These are phyloP conservation scores for Micrasema longulum DNA, from an alignment of 1,140 invertebrate genomes.

Conservation along the genomic window DNA sequence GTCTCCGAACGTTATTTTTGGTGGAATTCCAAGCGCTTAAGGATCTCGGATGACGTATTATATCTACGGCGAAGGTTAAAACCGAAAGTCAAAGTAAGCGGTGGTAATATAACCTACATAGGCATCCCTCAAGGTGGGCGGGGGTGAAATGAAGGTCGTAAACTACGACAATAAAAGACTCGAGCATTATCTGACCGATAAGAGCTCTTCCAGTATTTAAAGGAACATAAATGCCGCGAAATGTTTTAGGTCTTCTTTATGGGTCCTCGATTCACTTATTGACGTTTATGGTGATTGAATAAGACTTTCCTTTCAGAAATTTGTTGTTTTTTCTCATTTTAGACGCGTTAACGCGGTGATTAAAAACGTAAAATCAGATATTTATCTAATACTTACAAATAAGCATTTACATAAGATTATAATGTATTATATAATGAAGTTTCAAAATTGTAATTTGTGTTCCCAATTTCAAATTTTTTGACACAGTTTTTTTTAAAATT, in stretches of 20 bases:
- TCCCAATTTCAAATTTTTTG: too few species aligned
- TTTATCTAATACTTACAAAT: too few species aligned
- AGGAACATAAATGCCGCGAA: conserved; percentile 27
- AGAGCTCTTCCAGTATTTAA: conserved; percentile 41
- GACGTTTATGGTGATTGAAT: background rate
- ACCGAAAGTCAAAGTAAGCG: background rate
- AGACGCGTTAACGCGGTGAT: too few species aligned
- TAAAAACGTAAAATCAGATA: too few species aligned
- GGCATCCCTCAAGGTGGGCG: background rate
- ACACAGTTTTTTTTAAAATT: too few species aligned
- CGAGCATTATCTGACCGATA: conserved; percentile 42
- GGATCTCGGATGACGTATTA: too few species aligned
- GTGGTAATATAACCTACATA: conserved; percentile 2
- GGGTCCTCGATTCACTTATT: conserved; percentile 12
- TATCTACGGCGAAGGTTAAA: background rate
- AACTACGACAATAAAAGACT: conserved; percentile 48
- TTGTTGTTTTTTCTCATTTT: too few species aligned
- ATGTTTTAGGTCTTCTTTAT: conserved; percentile 35
- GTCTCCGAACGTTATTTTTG: too few species aligned
- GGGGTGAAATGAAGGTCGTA: conserved; percentile 31
- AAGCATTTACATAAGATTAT: too few species aligned
- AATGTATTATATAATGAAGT: too few species aligned
- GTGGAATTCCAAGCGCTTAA: too few species aligned
- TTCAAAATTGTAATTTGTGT: too few species aligned
- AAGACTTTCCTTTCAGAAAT: background rate